Evolutionary conservation across 2,888 invertebrate species (phyloP).

Genomic region (Tiliacea aurago): DNA sequence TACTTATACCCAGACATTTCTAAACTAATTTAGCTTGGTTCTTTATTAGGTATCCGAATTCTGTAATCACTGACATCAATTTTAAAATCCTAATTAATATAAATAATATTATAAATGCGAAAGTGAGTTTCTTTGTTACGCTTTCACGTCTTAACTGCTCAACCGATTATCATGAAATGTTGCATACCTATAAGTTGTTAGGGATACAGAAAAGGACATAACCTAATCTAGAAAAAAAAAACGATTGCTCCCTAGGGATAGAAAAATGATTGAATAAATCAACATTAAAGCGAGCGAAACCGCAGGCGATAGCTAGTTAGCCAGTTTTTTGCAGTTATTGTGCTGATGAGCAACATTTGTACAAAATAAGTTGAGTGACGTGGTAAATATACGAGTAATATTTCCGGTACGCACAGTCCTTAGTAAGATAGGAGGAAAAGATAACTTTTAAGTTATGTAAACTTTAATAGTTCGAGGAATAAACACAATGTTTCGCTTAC

Average conservation of each 20-base stretch:
- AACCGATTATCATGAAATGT: too few relatives aligned
- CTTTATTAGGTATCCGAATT: not conserved
- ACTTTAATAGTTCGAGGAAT: conserved; percentile 14
- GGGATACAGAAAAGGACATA: too few relatives aligned
- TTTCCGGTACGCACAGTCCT: conserved; percentile 34
- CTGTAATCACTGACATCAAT: not conserved
- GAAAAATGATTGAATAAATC: too few relatives aligned
- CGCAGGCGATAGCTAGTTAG: too few relatives aligned
- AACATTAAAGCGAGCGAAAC: too few relatives aligned
- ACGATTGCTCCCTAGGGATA: too few relatives aligned
- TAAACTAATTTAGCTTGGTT: not conserved
- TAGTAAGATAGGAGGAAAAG: conserved; percentile 40
- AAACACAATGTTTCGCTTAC: not conserved
- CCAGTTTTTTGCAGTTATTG: conserved; percentile 11
- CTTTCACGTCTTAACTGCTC: too few relatives aligned
- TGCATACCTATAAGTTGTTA: too few relatives aligned
- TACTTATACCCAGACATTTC: not conserved
- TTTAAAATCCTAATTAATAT: too few relatives aligned
- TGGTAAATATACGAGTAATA: conserved; percentile 29
- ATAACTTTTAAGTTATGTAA: conserved; percentile 43
- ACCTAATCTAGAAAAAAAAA: too few relatives aligned
- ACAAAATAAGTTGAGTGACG: conserved; percentile 31
- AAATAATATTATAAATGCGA: too few relatives aligned
- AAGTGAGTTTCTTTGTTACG: too few relatives aligned
- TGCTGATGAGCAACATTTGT: conserved; percentile 29